Evolutionary conservation across 2,888 invertebrate genomes (phyloP), one percentile per base, ranked within the genome.

Genomic region (Arctia plantaginis): DNA sequence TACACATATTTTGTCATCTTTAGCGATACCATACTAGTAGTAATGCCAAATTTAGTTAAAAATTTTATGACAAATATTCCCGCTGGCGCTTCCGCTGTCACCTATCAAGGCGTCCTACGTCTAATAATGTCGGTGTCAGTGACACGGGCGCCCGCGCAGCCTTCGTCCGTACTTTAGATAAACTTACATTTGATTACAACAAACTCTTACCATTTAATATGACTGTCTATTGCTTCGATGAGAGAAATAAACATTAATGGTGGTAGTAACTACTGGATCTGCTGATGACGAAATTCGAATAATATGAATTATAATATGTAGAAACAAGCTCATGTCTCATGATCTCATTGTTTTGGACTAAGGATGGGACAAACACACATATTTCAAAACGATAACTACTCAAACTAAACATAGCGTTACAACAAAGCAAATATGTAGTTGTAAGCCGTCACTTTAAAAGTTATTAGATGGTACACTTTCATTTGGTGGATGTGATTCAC

Each of bases 141-240:
- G 93, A 93, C 93, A 91, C 89, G 86, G 85, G 89, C 93, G 92
- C 91, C 83, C 83, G 92, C 93, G 93, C 93, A 93, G 89, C 90
- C 93, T 92, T 90, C 88, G 84, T 73, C 75, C 76, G 82, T 81
- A 85, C 84, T 83, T 87, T 83, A 87, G 87, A 90, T 87, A 87
- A 86, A 87, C 85, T 86, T 79, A 77, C 83, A 84, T 86, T 87
- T 88, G 88, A 89, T 87, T 88, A 88, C 84, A 79, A 79, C 84
- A 79, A 73, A 81, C 77, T 83, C 74, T 73, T 64, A 41, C 59
- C 69, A 41, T 41, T 62, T 62, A 55, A 51, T 33, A 33, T 69
- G 51, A 35, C 35, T 39, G 35, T 62, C 18, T 30, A 30, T 30
- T 62, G 15, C 15, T 62, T 30, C 0, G 1, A 18, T 18, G 30